phyloP scores from a whole-genome alignment of 2,888 invertebrate species.

The Platycnemis pennipes region DNA sequence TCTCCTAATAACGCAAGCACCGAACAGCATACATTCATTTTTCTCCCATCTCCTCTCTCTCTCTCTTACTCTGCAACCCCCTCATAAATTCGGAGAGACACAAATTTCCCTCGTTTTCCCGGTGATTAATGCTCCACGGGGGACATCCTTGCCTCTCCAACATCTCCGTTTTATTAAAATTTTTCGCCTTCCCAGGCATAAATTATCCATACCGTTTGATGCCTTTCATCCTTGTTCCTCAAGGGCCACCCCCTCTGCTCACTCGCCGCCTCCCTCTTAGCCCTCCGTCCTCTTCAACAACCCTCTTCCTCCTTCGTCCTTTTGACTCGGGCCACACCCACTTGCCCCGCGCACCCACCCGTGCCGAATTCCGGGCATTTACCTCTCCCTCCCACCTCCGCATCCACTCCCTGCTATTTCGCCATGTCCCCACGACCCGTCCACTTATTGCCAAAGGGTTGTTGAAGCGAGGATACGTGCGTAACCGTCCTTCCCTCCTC shows the following conservation, averaged over 20 bases:
- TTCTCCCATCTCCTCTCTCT: too few species aligned
- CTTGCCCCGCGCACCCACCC: background rate
- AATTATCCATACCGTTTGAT: background rate
- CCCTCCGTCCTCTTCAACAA: too few species aligned
- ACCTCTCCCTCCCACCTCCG: background rate
- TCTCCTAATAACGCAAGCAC: too few species aligned
- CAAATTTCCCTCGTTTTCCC: background rate
- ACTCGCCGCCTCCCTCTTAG: background rate
- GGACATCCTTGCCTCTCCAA: background rate
- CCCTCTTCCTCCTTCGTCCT: too few species aligned
- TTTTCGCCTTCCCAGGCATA: background rate
- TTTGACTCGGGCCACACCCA: too few species aligned
- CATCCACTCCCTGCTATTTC: background rate
- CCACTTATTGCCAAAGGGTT: background rate
- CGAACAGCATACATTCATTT: background rate
- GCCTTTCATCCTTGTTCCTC: conserved; percentile 9
- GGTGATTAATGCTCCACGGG: background rate
- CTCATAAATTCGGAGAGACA: background rate
- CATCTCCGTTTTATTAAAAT: background rate
- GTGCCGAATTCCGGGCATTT: background rate
- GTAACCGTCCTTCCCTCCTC: background rate
- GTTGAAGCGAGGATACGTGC: background rate
- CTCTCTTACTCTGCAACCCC: background rate
- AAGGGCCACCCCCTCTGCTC: background rate
- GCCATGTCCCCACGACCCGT: background rate